Conservation (phyloP, 2,888 invertebrate genomes). For the Siphlonurus alternatus region DNA sequence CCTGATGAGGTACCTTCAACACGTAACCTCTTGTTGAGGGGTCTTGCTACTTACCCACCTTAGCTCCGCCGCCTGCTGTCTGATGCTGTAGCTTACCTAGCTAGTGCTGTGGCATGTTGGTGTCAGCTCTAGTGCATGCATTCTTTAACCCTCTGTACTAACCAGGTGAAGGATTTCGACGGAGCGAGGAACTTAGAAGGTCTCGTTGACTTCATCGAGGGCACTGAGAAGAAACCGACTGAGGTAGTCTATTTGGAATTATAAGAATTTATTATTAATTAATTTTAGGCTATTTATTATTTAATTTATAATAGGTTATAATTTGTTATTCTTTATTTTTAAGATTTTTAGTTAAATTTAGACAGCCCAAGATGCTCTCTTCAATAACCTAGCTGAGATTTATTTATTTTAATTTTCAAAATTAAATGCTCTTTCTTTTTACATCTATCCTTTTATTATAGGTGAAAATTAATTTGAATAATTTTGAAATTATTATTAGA, state of each 20-base stretch:
- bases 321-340: too few relatives aligned
- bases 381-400: too few relatives aligned
- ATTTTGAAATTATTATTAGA: too few relatives aligned
- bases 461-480: too few relatives aligned
- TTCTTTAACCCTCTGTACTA: constrained; percentile 7
- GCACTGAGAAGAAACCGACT: constrained; percentile 21
- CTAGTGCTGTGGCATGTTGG: background rate
- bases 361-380: too few relatives aligned
- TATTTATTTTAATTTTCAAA: too few relatives aligned
- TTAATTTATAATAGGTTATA: too few relatives aligned
- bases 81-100: background rate
- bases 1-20: constrained; percentile 31
- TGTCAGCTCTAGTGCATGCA: constrained; percentile 6
- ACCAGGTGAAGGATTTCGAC: constrained; percentile 26
- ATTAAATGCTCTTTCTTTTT: too few relatives aligned
- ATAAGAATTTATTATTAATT: too few relatives aligned
- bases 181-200: constrained; percentile 28
- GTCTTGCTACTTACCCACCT: background rate
- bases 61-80: background rate
- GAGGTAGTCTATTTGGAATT: constrained; percentile 17
- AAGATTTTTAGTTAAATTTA: too few relatives aligned
- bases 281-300: too few relatives aligned
- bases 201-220: constrained; percentile 26
- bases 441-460: too few relatives aligned
- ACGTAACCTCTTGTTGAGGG: background rate